Conservation (phyloP, 2,888 invertebrate species). For the Ceramica pisi region DNA sequence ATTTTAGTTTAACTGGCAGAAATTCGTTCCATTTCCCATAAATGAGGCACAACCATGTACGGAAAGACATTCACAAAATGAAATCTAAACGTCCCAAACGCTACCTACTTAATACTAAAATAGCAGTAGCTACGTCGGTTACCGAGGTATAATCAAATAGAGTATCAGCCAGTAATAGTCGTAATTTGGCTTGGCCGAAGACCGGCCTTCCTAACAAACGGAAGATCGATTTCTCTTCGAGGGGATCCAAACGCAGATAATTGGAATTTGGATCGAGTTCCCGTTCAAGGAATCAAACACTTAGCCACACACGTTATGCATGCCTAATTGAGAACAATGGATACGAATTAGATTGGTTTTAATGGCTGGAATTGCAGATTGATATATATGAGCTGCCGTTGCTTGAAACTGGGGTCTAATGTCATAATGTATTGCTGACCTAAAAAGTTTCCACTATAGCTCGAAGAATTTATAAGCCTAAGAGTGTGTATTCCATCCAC, state of each 20-base stretch:
- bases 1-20: no score
- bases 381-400: constrained; percentile 3
- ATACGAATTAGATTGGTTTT: constrained; percentile 50
- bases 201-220: constrained; percentile 67
- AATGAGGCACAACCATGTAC: not conserved
- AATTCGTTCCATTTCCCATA: not conserved
- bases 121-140: constrained; percentile 37
- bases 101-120: constrained; percentile 19
- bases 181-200: constrained; percentile 60
- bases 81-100: constrained; percentile 12
- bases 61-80: constrained; percentile 8
- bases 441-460: no score
- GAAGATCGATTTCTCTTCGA: constrained; percentile 71
- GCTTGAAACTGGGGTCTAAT: not conserved
- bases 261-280: constrained; percentile 75
- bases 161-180: constrained; percentile 61
- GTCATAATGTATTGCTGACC: no score
- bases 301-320: constrained; percentile 64
- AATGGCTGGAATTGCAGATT: constrained; percentile 11
- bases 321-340: constrained; percentile 65
- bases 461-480: no score
- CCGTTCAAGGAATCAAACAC: constrained; percentile 69
- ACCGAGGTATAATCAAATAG: constrained; percentile 60
- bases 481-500: no score
- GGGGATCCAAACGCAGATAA: constrained; percentile 67